A percentile compares a stretch with the other conserved stretches of the same genome.
Conservation (phyloP, 2,888 invertebrate genomes). For the Drosophila flavopinicola region DNA sequence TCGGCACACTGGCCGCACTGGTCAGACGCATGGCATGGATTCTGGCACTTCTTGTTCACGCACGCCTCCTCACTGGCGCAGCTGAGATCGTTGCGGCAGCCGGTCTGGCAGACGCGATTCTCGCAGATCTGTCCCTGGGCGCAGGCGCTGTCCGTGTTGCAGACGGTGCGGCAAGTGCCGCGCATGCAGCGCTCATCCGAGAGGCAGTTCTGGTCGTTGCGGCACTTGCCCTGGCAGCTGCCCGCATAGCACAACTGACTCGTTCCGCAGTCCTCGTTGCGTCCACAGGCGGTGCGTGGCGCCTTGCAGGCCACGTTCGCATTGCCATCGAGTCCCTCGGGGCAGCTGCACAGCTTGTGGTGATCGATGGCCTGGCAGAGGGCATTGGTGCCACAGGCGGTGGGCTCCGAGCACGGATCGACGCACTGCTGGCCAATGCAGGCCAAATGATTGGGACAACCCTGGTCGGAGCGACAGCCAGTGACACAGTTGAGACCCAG, state of each 20-base stretch:
- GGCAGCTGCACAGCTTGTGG: constrained; percentile 90
- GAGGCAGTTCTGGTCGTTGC: constrained; percentile 92
- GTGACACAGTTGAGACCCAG: constrained; percentile 91
- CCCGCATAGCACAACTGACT: constrained; percentile 91
- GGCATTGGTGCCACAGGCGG: constrained; percentile 93
- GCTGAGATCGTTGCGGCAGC: constrained; percentile 93
- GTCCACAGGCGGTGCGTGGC: constrained; percentile 87
- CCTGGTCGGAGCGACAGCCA: constrained; percentile 92
- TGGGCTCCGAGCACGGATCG: constrained; percentile 90
- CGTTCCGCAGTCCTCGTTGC: constrained; percentile 88
- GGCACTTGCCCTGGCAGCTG: constrained; percentile 91
- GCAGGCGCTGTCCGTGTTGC: constrained; percentile 94
- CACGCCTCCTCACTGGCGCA: constrained; percentile 92
- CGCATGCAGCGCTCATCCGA: constrained; percentile 94
- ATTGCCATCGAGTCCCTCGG: constrained; percentile 89
- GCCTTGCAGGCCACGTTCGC: constrained; percentile 90
- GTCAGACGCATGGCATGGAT: constrained; percentile 89
- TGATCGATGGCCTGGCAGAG: constrained; percentile 89
- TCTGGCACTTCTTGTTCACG: constrained; percentile 91
- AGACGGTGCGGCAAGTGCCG: constrained; percentile 92
- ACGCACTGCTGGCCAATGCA: constrained; percentile 92
- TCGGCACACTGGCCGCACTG: constrained; percentile 93
- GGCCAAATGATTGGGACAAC: constrained; percentile 89
- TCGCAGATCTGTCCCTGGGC: constrained; percentile 93
- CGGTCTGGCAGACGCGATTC: constrained; percentile 92